phyloP scores from a whole-genome alignment of 2,888 invertebrate genomes.

The Cheiracanthium punctorium region DNA sequence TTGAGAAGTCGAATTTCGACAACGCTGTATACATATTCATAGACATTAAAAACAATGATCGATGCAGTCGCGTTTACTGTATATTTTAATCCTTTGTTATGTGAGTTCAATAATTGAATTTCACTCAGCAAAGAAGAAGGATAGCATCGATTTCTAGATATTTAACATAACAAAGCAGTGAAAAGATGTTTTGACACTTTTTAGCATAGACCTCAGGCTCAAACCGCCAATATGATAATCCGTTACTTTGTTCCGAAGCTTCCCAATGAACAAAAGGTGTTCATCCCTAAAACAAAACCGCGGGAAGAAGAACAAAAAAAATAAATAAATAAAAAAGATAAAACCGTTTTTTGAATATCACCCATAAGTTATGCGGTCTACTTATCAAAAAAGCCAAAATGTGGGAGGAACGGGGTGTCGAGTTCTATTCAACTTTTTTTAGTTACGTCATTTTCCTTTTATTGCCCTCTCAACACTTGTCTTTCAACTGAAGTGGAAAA shows the following conservation, averaged over 20 bases:
- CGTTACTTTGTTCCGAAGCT: background rate
- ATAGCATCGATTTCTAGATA: background rate
- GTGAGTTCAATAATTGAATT: no score
- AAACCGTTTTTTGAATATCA: background rate
- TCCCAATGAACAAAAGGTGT: background rate
- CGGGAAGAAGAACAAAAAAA: no score
- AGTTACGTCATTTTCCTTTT: conserved; percentile 33
- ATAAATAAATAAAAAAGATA: background rate
- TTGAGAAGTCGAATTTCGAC: no score
- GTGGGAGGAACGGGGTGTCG: conserved; percentile 8
- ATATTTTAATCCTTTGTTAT: no score
- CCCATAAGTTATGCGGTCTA: background rate
- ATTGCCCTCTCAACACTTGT: conserved; percentile 62
- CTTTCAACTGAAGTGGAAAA: conserved; percentile 39
- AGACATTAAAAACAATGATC: no score
- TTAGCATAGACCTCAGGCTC: background rate
- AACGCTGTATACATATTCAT: no score
- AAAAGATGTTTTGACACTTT: background rate
- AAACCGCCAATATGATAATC: conserved; percentile 8
- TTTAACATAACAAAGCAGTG: background rate
- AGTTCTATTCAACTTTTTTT: background rate
- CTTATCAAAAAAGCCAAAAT: conserved; percentile 7
- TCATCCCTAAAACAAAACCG: background rate
- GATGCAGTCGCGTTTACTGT: no score
- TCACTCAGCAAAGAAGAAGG: no score